Evolutionary conservation across 2,888 invertebrate genomes (phyloP), one percentile per base, ranked within the genome.

Genomic region (Prionchulus punctatus): DNA sequence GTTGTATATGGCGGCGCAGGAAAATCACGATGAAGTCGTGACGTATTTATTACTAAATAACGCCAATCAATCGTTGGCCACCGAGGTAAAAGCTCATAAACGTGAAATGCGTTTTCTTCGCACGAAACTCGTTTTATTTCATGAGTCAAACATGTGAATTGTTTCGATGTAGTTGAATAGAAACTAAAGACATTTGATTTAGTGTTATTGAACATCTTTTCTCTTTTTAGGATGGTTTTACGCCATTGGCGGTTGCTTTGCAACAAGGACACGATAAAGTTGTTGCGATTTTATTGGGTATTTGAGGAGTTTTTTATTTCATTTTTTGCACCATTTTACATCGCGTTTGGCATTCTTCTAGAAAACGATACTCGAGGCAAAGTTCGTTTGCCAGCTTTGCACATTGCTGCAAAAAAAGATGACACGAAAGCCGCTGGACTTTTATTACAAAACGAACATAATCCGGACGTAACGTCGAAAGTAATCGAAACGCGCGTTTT

Each of bases 261-360:
- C 98, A 99, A 75, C 98, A 99, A 71, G 80, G 79, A n/a, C 96
- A 98, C 72, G 96, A 98, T 73, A 89, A 90, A 74, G 96, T 98
- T 61, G 98, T 99, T 1, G 86, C 94, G 26, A 90, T 98, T 23
- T 80, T 99, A 25, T n/a, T n/a, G n/a, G n/a, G n/a, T n/a, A n/a
- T n/a, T n/a, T n/a, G n/a, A n/a, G n/a, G n/a, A n/a, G n/a, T n/a
- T n/a, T n/a, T n/a, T n/a, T n/a, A n/a, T n/a, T n/a, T n/a, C n/a
- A n/a, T n/a, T n/a, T n/a, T n/a, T n/a, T n/a, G n/a, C n/a, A n/a
- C n/a, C n/a, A n/a, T n/a, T n/a, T n/a, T n/a, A n/a, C n/a, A n/a
- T n/a, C n/a, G n/a, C n/a, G n/a, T n/a, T n/a, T n/a, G n/a, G n/a
- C n/a, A n/a, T n/a, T n/a, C n/a, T n/a, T n/a, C 77, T 99, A 62